A percentile compares a stretch with the other conserved stretches of the same genome.
Conservation (phyloP, 1,140 invertebrate species). For the Calliopsis andreniformis region DNA sequence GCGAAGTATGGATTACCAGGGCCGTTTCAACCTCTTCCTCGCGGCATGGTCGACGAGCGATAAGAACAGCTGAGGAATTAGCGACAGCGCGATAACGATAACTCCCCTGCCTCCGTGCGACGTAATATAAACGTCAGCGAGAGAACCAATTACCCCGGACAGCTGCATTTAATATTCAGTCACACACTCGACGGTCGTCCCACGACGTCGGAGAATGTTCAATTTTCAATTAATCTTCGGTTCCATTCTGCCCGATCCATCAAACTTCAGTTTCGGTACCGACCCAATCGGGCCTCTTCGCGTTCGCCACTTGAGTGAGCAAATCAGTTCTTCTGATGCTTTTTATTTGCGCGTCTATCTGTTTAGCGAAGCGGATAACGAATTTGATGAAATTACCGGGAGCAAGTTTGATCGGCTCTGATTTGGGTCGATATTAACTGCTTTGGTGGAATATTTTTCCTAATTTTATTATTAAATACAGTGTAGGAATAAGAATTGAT, state of each 20-base stretch:
- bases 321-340: background rate
- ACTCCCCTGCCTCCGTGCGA: constrained; percentile 38
- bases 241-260: constrained; percentile 45
- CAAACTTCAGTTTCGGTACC: constrained; percentile 13
- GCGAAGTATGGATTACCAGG: constrained; percentile 4
- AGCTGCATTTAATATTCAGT: constrained; percentile 45
- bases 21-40: background rate
- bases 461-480: no score
- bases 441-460: no score
- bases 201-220: constrained; percentile 35
- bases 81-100: constrained; percentile 68
- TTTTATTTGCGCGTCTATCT: background rate
- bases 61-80: constrained; percentile 71
- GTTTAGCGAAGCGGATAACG: no score
- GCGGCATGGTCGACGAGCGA: constrained; percentile 50
- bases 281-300: background rate
- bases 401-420: no score
- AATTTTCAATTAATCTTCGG: constrained; percentile 49
- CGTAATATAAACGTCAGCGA: constrained; percentile 49
- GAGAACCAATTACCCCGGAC: constrained; percentile 43
- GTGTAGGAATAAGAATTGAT: no score
- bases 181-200: background rate
- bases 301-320: background rate
- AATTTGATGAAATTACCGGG: no score
- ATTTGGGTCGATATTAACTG: no score